Evolutionary conservation across 2,888 invertebrate species (phyloP).

Genomic region (Escarpia spicata): DNA sequence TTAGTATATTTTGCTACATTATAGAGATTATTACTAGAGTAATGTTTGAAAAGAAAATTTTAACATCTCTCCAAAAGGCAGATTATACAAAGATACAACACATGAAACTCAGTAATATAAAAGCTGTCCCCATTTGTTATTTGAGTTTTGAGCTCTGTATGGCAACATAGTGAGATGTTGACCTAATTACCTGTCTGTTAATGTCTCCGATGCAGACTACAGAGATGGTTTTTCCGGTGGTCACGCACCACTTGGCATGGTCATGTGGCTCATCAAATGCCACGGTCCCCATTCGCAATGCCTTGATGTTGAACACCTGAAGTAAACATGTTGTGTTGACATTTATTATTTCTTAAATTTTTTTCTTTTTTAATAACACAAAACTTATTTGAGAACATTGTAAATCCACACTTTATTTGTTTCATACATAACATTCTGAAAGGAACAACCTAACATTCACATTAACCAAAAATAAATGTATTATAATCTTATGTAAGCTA

Average conservation of each 20-base stretch:
- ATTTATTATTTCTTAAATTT: not conserved
- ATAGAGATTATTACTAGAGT: too few relatives aligned
- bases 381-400: not conserved
- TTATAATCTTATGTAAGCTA: too few relatives aligned
- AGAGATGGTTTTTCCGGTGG: constrained; percentile 47
- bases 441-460: too few relatives aligned
- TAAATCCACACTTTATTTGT: not conserved
- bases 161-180: not conserved
- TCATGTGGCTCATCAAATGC: constrained; percentile 57
- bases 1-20: too few relatives aligned
- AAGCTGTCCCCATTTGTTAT: too few relatives aligned
- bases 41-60: too few relatives aligned
- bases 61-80: too few relatives aligned
- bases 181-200: constrained; percentile 79
- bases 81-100: too few relatives aligned
- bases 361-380: not conserved
- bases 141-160: too few relatives aligned
- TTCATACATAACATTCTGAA: not conserved
- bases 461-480: too few relatives aligned
- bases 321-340: constrained; percentile 43
- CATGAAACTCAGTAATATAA: too few relatives aligned
- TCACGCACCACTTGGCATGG: constrained; percentile 67
- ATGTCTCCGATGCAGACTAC: constrained; percentile 95
- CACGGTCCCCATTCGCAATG: constrained; percentile 81
- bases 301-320: constrained; percentile 77